Base-by-base conservation (phyloP, 2,113 vertebrate genomes). In the Periophthalmodon schlosseri region DNA sequence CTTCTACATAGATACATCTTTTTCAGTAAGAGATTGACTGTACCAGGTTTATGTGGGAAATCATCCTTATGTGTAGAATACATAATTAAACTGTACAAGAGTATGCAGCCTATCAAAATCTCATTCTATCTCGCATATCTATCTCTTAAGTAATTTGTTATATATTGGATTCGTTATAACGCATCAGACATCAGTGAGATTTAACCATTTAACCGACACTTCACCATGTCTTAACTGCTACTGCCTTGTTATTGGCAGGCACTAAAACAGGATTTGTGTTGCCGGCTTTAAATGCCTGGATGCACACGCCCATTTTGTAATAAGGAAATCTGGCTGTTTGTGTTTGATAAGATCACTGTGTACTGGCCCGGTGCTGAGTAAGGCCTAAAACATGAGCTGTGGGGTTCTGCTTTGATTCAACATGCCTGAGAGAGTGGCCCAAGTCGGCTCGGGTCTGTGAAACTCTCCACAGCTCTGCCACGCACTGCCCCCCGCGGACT, bases 351-450 rank as follows among this genome's bases (percentile, higher is more conserved):
- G 63, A 65, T 44, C 63, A n/a, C 34, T 21, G 34, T 34, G 60
- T 28, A 20, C 54, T 74, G 28, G 13, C 28, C 28, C 15, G 47
- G 47, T 49, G 28, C 60, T 34, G 60, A 65, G 63, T 65, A 44
- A 65, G 33, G 16, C 18, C 20, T 39, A n/a, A 65, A 65, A 44
- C 63, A 63, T 66, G 11, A 46, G 67, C 79, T 73, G 65, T 5
- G 69, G 47, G 61, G 47, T 64, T 34, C 69, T 14, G 57, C 20
- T 52, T 60, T 72, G 6, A 54, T 21, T 33, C 28, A 57, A 13
- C 50, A 16, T 28, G 66, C 15, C 28, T n/a, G 61, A 10, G 34
- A 23, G 56, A 12, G 14, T 49, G 69, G 44, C 65, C 39, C 20
- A 61, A 47, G 36, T 65, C 18, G 46, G n/a, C 20, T 24, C 60